Percentiles rank a stretch among this genome's conserved stretches.
These are phyloP conservation scores for Heliconius congener DNA, from an alignment of 1,140 invertebrate genomes.

Conservation along the genomic window DNA sequence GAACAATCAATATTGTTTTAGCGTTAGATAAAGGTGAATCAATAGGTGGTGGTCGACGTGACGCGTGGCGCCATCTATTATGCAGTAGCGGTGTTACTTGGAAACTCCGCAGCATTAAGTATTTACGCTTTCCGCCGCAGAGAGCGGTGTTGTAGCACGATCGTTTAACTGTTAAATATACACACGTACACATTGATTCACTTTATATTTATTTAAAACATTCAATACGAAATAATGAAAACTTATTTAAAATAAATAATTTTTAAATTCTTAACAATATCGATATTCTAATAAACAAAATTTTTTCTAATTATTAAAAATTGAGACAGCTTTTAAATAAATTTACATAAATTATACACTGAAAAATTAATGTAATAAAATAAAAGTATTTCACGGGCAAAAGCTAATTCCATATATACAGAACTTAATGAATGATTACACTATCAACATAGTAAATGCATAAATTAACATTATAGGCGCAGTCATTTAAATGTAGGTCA, in stretches of 20 bases:
- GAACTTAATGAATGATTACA: not conserved
- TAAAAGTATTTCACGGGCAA: no score
- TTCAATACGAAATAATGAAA: not conserved
- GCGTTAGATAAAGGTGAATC: constrained; percentile 59
- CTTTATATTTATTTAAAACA: not conserved
- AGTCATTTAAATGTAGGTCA: constrained; percentile 5
- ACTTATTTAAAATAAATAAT: no score
- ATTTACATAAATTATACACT: no score
- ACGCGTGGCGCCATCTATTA: constrained; percentile 61
- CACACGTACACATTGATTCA: not conserved
- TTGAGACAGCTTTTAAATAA: no score
- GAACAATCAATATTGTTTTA: constrained; percentile 63
- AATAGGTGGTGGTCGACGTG: constrained; percentile 42
- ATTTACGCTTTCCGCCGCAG: constrained; percentile 19
- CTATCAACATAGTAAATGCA: not conserved
- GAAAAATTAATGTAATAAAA: no score
- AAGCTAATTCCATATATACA: not conserved
- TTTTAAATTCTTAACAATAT: no score
- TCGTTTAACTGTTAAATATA: not conserved
- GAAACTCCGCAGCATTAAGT: not conserved
- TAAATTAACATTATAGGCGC: not conserved
- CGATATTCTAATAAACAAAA: no score
- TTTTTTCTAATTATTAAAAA: no score
- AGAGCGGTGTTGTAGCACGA: not conserved
- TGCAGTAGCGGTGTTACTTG: constrained; percentile 51